Base-by-base conservation (phyloP, 53 echinoderm and acorn worm species). In the Stichopus horrens region DNA sequence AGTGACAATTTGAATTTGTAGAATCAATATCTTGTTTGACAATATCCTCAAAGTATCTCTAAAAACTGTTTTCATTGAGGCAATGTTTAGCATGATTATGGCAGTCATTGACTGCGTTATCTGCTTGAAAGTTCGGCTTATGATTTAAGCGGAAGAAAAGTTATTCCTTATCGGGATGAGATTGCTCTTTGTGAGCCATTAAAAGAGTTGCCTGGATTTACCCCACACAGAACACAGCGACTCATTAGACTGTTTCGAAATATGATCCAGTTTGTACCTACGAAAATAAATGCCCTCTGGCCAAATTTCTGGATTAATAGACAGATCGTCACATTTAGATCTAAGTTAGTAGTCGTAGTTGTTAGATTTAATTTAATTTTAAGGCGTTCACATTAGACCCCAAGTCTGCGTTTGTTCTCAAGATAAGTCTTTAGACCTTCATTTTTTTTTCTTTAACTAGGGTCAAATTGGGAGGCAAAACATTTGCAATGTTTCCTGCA, bases 181-280 rank as follows among this genome's bases (percentile, higher is more conserved):
- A 9, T 65, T 65, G 66, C 14, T 75, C 13, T 75, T 8, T 8
- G 8, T 75, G 0, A 75, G 75, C 23, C 21, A 21, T 23, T 8
- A 18, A 19, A 8, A 18, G n/a, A 11, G n/a, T 18, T 9, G 66
- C 14, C 13, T 75, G 8, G n/a, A 19, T 75, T 20, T 11, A 23
- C 13, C 75, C n/a, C n/a, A 11, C 5, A 14, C 75, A 1, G 75
- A 19, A 0, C n/a, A 8, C 75, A 18, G 9, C 8, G n/a, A 1
- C 7, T 75, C 75, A 75, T 75, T 19, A 23, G 75, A 8, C n/a
- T 81, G 53, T 21, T 14, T 81, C 14, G 55, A 16, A 21, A 18
- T 81, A 13, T 56, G 81, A 81, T 81, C 18, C 7, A 56, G 81
- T 81, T 21, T 81, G 55, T 81, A 54, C 81, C 81, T 54, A 8